These are phyloP conservation scores for Hippocampus comes DNA, from an alignment of 2,113 vertebrate genomes.

Conservation along the genomic window DNA sequence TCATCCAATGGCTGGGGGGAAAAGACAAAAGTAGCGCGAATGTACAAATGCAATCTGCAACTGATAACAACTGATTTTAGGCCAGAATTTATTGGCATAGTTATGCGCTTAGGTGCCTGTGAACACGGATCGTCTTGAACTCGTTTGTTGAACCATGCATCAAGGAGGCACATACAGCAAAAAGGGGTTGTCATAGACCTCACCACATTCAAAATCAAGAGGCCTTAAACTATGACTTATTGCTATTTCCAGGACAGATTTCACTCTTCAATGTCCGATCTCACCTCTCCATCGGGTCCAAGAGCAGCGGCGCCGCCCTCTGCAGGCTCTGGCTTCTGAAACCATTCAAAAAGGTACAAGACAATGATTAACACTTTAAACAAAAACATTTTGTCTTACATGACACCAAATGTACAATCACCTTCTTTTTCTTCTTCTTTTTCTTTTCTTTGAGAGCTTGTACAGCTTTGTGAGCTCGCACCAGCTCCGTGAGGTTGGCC, in stretches of 20 bases:
- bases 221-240: not conserved
- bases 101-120: not conserved
- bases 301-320: conserved; percentile 78
- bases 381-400: not conserved
- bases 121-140: not conserved
- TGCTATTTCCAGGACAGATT: not conserved
- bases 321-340: conserved; percentile 79
- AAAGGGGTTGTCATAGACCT: not conserved
- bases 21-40: not conserved
- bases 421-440: conserved; percentile 97
- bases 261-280: conserved; percentile 10
- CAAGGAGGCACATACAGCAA: not conserved
- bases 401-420: conserved; percentile 29
- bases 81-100: not conserved
- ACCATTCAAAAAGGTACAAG: conserved; percentile 7
- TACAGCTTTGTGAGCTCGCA: conserved; percentile 90
- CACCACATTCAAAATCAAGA: not conserved
- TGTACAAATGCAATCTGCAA: not conserved
- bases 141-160: too few species aligned
- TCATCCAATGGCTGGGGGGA: conserved; percentile 85
- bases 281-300: conserved; percentile 90
- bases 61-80: too few species aligned
- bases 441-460: conserved; percentile 96
- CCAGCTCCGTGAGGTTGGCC: conserved; percentile 94
- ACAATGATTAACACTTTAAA: not conserved